Evolutionary conservation across 2,888 invertebrate genomes (phyloP).

Genomic region (Kuschelorhynchus macadamiae): DNA sequence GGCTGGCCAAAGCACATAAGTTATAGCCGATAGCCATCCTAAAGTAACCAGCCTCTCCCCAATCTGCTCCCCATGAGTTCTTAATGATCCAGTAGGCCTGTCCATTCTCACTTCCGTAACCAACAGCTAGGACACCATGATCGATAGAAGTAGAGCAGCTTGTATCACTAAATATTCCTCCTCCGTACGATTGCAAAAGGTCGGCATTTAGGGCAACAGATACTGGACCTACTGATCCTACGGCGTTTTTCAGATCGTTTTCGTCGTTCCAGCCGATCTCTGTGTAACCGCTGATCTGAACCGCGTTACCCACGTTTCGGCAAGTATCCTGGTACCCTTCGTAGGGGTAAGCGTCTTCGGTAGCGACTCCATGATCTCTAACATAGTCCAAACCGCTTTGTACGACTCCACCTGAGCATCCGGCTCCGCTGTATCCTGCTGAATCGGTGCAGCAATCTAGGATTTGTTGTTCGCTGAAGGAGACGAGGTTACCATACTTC

Average conservation of each 20-base stretch:
- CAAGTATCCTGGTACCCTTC: constrained; percentile 81
- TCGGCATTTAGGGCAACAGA: constrained; percentile 51
- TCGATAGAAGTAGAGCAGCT: constrained; percentile 81
- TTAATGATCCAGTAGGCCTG: constrained; percentile 88
- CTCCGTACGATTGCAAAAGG: constrained; percentile 45
- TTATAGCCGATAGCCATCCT: constrained; percentile 90
- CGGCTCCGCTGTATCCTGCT: constrained; percentile 32
- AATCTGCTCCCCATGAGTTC: constrained; percentile 84
- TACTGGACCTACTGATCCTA: constrained; percentile 51
- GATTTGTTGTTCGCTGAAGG: constrained; percentile 37
- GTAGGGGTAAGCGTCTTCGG: constrained; percentile 88
- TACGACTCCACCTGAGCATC: constrained; percentile 39
- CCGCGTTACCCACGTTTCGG: constrained; percentile 78
- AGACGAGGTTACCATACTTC: constrained; percentile 4
- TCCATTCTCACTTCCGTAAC: constrained; percentile 85
- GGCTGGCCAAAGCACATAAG: constrained; percentile 87
- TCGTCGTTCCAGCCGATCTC: constrained; percentile 71
- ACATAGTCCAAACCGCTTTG: constrained; percentile 39
- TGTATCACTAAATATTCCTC: constrained; percentile 72
- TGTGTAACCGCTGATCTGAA: constrained; percentile 83
- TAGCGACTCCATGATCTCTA: constrained; percentile 37
- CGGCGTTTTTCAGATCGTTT: constrained; percentile 46
- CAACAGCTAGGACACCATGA: constrained; percentile 88
- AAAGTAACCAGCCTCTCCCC: constrained; percentile 90
- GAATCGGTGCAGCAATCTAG: constrained; percentile 32